Evolutionary conservation across 2,888 invertebrate species (phyloP).

Genomic region (Microplitis manilae): DNA sequence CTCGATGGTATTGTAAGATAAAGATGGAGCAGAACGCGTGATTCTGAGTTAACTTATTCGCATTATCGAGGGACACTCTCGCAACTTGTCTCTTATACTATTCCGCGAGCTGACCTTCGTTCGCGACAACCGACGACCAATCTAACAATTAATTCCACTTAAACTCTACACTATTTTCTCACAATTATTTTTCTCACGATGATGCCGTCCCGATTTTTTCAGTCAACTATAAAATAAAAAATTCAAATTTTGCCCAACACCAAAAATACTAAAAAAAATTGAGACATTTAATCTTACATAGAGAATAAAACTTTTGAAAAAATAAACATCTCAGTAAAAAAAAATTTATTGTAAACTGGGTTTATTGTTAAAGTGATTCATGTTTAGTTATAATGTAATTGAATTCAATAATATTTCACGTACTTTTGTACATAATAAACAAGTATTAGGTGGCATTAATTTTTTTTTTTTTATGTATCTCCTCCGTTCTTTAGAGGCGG

Average conservation of each 20-base stretch:
- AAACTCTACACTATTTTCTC: conserved; percentile 2
- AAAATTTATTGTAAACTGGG: not conserved
- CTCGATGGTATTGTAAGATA: conserved; percentile 8
- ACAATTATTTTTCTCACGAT: not conserved
- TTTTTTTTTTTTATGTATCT: not conserved
- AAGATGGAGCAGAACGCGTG: conserved; percentile 27
- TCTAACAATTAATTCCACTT: not conserved
- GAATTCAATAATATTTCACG: not conserved
- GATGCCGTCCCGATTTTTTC: not conserved
- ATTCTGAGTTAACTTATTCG: conserved; percentile 21
- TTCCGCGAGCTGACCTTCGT: conserved; percentile 46
- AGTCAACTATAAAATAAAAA: no score
- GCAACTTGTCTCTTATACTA: conserved; percentile 34
- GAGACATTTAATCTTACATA: no score
- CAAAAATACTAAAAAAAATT: no score
- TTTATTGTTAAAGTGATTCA: not conserved
- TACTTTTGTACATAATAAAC: not conserved
- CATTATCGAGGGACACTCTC: conserved; percentile 45
- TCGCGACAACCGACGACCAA: conserved; percentile 37
- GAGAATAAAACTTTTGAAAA: no score
- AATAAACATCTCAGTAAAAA: not conserved
- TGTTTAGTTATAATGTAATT: not conserved
- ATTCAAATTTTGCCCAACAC: no score
- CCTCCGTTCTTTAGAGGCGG: not conserved
- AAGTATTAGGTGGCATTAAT: not conserved